Conservation (phyloP, 2,797 vertebrate species). For the Tapirus indicus region DNA sequence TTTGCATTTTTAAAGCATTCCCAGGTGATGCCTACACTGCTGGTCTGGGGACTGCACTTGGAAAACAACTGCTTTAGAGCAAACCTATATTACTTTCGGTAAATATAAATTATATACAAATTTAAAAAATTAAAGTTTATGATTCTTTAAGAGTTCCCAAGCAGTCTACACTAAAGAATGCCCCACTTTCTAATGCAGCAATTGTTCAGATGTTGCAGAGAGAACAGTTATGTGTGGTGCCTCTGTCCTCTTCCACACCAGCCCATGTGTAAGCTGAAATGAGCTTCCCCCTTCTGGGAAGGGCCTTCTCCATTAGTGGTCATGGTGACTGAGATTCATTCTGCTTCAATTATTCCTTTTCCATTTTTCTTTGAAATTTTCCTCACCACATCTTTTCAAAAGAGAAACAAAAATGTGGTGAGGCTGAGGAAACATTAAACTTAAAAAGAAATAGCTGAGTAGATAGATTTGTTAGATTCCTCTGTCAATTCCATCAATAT, state of each 20-base stretch:
- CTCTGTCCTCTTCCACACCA: neutral
- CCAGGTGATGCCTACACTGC: neutral
- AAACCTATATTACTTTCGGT: neutral
- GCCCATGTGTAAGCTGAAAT: neutral
- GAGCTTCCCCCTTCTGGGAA: neutral
- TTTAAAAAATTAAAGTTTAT: neutral
- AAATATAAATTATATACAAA: constrained; percentile 35
- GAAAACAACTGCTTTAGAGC: neutral
- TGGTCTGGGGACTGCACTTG: neutral
- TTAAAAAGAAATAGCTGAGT: neutral
- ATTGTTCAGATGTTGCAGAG: neutral
- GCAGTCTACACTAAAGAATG: neutral
- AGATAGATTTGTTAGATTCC: neutral
- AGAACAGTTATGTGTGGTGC: neutral
- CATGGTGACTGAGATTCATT: neutral
- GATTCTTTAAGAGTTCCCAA: neutral
- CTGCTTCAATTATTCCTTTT: neutral
- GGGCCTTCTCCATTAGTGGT: neutral
- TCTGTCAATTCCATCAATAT: neutral
- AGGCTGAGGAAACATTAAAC: neutral
- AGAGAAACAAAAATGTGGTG: neutral
- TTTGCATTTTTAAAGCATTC: constrained; percentile 9
- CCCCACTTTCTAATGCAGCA: neutral
- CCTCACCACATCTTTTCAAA: neutral
- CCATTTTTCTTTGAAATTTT: neutral